Evolutionary conservation across 2,888 invertebrate genomes (phyloP), one percentile per base, ranked within the genome.

Genomic region (Calameuta filiformis): DNA sequence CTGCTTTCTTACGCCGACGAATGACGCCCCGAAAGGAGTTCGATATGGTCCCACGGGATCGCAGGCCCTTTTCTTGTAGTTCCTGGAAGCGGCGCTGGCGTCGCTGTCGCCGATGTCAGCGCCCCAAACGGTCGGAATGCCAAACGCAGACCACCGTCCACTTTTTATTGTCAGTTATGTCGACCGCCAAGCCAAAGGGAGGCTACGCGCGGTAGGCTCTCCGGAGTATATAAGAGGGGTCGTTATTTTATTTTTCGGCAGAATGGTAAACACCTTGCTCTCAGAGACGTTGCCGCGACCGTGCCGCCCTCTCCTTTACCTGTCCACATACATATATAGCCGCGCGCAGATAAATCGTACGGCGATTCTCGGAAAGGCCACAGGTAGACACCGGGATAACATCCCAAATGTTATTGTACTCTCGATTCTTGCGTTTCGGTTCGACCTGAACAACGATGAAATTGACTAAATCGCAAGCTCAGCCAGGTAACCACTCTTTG

Each of bases 201-300:
- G 56, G 23, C 9, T 56, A 56, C 56, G 56, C 56, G 56, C 56
- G 56, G 56, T 23, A 56, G 56, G 9, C 56, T 56, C 56, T 56
- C 56, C 23, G 9, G 80, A 81, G 81, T 73, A 78, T 76, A 79
- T 80, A 68, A 68, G 78, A 40, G 35, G 79, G 81, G 84, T 87
- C 88, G 88, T 86, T 88, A 87, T 86, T 89, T 90, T 88, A 89
- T 90, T 90, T 90, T 90, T 87, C 85, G 86, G 83, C 85, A 83
- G 86, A 90, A 91, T 90, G 90, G 89, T 90, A 89, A 90, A 91
- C 90, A 90, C 90, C 90, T 90, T 89, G 89, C 89, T 89, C 89
- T 87, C 56, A 23, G 83, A 90, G 90, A 89, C 90, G 89, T 89
- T 89, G 90, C 86, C 79, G 23, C 68, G 73, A 30, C 31, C 69